Evolutionary conservation across 2,113 vertebrate genomes (phyloP).

Genomic region (Chloroceryle aenea): DNA sequence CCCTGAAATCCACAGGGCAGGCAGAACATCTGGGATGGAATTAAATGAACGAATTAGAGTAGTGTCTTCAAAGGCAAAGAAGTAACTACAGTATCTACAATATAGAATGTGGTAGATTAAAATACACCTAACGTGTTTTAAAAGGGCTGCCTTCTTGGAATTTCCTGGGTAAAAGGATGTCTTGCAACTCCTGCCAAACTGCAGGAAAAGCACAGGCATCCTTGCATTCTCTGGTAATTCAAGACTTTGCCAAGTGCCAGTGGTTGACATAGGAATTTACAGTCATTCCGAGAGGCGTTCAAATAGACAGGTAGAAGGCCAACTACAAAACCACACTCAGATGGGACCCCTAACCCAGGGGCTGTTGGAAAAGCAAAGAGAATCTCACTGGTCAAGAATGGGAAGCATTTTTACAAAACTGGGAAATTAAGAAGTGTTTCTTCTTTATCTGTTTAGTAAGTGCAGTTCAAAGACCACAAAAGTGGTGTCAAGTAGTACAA

Average conservation of each 20-base stretch:
- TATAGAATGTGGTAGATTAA: neutral
- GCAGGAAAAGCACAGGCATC: neutral
- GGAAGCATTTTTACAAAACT: neutral
- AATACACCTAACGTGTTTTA: neutral
- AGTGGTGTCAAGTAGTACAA: neutral
- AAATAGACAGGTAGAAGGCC: slow-evolving; percentile 10
- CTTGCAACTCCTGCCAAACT: neutral
- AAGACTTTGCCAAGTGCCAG: neutral
- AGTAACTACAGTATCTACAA: neutral
- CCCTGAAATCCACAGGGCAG: neutral
- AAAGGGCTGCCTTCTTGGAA: neutral
- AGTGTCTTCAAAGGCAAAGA: neutral
- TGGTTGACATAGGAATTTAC: slow-evolving; percentile 11
- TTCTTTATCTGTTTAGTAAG: neutral
- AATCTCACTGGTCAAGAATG: neutral
- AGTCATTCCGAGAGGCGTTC: neutral
- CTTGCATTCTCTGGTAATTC: neutral
- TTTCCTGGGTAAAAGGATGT: neutral
- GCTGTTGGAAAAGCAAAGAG: neutral
- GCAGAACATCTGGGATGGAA: neutral
- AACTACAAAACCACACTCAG: neutral
- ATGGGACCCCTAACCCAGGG: neutral
- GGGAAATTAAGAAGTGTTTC: neutral
- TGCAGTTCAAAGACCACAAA: neutral
- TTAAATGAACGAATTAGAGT: neutral